Evolutionary conservation across 2,113 vertebrate genomes (phyloP).

Genomic region (Hippoglossus stenolepis): DNA sequence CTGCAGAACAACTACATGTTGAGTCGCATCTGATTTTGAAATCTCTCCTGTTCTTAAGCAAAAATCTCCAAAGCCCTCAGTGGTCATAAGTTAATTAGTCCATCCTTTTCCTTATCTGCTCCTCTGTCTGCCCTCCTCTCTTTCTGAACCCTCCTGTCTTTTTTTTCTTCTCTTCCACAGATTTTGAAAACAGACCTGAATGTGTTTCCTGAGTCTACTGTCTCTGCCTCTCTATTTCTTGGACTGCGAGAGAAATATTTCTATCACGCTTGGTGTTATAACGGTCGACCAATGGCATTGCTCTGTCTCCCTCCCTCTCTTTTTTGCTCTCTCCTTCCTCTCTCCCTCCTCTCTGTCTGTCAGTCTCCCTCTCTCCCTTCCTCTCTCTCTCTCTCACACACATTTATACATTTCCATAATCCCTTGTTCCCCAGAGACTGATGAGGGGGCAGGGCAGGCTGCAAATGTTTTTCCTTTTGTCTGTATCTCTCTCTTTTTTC

Average conservation of each 20-base stretch:
- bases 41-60: constrained; percentile 35
- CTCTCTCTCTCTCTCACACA: constrained; percentile 49
- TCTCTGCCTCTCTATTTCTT: constrained; percentile 61
- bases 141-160: constrained; percentile 19
- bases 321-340: constrained; percentile 55
- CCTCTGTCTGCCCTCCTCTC: constrained; percentile 5
- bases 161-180: constrained; percentile 17
- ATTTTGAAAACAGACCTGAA: constrained; percentile 39
- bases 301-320: constrained; percentile 61
- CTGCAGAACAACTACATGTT: constrained; percentile 62
- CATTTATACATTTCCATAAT: constrained; percentile 77
- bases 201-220: constrained; percentile 63
- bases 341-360: constrained; percentile 45
- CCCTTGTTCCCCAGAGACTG: constrained; percentile 69
- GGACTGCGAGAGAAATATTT: constrained; percentile 69
- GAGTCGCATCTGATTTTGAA: constrained; percentile 48
- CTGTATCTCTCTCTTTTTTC: constrained; percentile 47
- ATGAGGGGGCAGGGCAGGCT: constrained; percentile 72
- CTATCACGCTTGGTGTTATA: constrained; percentile 67
- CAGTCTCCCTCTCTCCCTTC: constrained; percentile 48
- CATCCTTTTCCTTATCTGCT: constrained; percentile 16
- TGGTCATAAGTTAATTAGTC: constrained; percentile 65
- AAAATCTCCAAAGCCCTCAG: constrained; percentile 51
- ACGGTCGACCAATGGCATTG: constrained; percentile 66
- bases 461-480: constrained; percentile 69